These are phyloP conservation scores for Poecilia wingei DNA, from an alignment of 2,797 vertebrate genomes.

Conservation along the genomic window DNA sequence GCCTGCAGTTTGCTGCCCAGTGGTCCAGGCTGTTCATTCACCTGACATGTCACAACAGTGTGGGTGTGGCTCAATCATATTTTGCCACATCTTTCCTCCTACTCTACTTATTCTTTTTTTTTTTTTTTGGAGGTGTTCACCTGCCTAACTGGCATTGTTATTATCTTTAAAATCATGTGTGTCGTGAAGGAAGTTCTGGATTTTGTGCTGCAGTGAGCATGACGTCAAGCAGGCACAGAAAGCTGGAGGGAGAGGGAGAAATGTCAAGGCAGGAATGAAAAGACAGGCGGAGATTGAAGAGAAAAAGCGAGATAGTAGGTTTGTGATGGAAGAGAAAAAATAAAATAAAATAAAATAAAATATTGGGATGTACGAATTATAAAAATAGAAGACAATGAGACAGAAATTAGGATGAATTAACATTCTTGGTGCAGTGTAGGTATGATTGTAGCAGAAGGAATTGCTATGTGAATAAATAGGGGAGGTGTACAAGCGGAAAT, in stretches of 20 bases:
- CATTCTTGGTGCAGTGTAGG: neutral
- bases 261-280: slow-evolving; percentile 24
- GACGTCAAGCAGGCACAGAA: slow-evolving; percentile 62
- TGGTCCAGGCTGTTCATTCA: slow-evolving; percentile 26
- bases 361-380: slow-evolving; percentile 13
- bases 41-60: slow-evolving; percentile 25
- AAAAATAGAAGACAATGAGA: slow-evolving; percentile 18
- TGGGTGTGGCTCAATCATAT: slow-evolving; percentile 26
- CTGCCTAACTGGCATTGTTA: slow-evolving; percentile 26
- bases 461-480: neutral
- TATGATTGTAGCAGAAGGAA: slow-evolving; percentile 13
- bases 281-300: slow-evolving; percentile 39
- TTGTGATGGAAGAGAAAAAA: slow-evolving; percentile 6
- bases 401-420: slow-evolving; percentile 3
- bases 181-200: slow-evolving; percentile 51
- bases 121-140: slow-evolving; percentile 8
- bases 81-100: slow-evolving; percentile 13
- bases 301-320: slow-evolving; percentile 25
- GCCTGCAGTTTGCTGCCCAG: slow-evolving; percentile 46
- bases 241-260: slow-evolving; percentile 25
- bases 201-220: slow-evolving; percentile 67
- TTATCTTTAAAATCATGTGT: slow-evolving; percentile 44
- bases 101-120: neutral
- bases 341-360: slow-evolving; percentile 8
- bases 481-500: neutral